Evolutionary conservation across 1,140 invertebrate species (phyloP).

Genomic region (Pseudoatta argentina): DNA sequence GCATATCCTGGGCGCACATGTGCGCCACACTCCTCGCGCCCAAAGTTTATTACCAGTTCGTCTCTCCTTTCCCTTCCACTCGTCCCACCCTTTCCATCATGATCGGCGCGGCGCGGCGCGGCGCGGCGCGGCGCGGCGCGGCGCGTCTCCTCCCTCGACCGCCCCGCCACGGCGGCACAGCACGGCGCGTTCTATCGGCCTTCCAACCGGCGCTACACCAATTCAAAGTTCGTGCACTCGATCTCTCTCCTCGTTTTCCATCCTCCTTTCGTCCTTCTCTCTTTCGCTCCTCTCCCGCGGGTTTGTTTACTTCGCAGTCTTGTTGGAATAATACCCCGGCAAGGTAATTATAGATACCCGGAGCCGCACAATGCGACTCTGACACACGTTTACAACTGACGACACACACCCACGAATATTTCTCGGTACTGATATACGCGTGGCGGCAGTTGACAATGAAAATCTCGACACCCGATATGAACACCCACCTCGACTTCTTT

Average conservation of each 20-base stretch:
- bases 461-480: constrained; percentile 42
- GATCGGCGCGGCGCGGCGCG: constrained; percentile 52
- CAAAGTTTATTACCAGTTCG: constrained; percentile 80
- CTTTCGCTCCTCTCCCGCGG: constrained; percentile 65
- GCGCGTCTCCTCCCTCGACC: constrained; percentile 44
- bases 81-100: constrained; percentile 64
- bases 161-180: neutral
- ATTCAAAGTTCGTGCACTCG: constrained; percentile 61
- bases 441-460: constrained; percentile 7
- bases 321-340: constrained; percentile 76
- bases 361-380: constrained; percentile 58
- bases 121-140: neutral
- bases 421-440: constrained; percentile 56
- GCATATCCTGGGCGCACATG: constrained; percentile 78
- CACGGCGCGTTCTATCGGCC: constrained; percentile 54
- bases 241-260: constrained; percentile 28
- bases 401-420: constrained; percentile 29
- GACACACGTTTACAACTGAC: constrained; percentile 55
- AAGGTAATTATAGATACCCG: constrained; percentile 76
- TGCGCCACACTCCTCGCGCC: constrained; percentile 81
- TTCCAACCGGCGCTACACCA: constrained; percentile 48
- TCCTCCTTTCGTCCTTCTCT: constrained; percentile 12
- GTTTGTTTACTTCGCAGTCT: constrained; percentile 77
- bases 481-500: constrained; percentile 5
- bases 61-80: constrained; percentile 17